Evolutionary conservation across 1,140 invertebrate species (phyloP), one percentile per base, ranked within the genome.

Genomic region (Zaprionus gabonicus): DNA sequence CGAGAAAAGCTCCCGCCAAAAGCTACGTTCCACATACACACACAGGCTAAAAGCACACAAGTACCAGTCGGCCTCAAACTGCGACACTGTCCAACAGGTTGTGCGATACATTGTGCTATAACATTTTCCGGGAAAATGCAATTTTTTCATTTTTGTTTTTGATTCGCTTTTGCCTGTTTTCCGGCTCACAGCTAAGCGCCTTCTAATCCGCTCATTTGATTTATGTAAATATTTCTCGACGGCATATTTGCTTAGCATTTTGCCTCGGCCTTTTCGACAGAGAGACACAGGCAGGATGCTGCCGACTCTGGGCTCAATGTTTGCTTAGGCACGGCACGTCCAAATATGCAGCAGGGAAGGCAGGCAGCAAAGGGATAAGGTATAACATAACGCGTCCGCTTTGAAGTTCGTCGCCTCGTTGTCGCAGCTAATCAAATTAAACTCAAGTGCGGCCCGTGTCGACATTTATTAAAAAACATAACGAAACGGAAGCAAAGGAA

Each of bases 131-230:
- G 72, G 72, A 59, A 67, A 76, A 80, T 86, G 83, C 84, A 83
- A 41, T 88, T 72, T 53, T 76, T 70, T 59, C 59, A 23, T 57
- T 12, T 20, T 58, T 53, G n/a, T 51, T 13, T 55, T 34, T 46
- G n/a, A 46, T 46, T 46, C 41, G 46, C 62, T 55, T 53, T 15
- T 38, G n/a, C 46, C 28, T 59, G 31, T 58, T 28, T 49, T 46
- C 55, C 67, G 49, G 67, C 49, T 13, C 38, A 23, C 23, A 13
- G 36, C 44, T 80, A 75, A 77, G 70, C 53, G 71, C 60, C 65
- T 59, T 49, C 66, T 80, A 83, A 83, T 78, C 81, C 71, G 78
- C 71, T 76, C 73, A 88, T 87, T 87, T 88, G 81, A 87, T 87
- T 87, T 88, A 79, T 78, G 85, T 57, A 87, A 87, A 87, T 88